Base-by-base conservation (phyloP, 2,797 vertebrate species). In the Sebastolobus altivelis region DNA sequence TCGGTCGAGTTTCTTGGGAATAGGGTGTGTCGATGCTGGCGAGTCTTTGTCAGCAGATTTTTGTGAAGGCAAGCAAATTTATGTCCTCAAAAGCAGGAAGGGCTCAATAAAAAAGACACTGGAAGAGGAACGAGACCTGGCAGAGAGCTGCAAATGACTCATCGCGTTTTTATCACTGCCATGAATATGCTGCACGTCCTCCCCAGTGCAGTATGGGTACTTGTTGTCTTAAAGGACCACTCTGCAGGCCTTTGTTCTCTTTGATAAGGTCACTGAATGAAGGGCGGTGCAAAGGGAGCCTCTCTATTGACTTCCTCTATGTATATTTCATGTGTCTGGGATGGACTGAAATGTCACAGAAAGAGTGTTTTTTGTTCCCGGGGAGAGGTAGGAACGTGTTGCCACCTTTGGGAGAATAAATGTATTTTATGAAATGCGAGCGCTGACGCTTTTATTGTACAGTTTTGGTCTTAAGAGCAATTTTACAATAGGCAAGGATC, bases 251-350 rank as follows among this genome's bases (percentile, higher is more conserved):
- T 72, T 81, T 79, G 46, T 83, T 56, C 27, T 62, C 25, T 77
- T 38, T 80, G 73, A 77, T 81, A 72, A 89, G 80, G 75, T 85
- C 81, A 83, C 54, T 31, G 40, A 29, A 29, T 74, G 67, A 82
- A 74, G 46, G 54, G 8, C 22, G 8, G 3, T n/a, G 56, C 65
- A 58, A 25, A 71, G 37, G n/a, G 52, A 82, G 60, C 59, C 16
- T 56, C 29, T 55, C 6, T 46, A 65, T 73, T 59, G 80, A 88
- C 67, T 43, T 81, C 52, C 54, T 59, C 68, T 84, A 5, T 77
- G 61, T 29, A 18, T 63, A 49, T 83, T 78, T 61, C 22, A 20
- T 52, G 62, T 16, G 58, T 68, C 16, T 46, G 11, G 12, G 63
- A 40, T 56, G 31, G 40, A 75, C 38, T 63, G 29, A 82, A 82